Evolutionary conservation across 2,888 invertebrate genomes (phyloP).

Genomic region (Tetramorium bicarinatum): DNA sequence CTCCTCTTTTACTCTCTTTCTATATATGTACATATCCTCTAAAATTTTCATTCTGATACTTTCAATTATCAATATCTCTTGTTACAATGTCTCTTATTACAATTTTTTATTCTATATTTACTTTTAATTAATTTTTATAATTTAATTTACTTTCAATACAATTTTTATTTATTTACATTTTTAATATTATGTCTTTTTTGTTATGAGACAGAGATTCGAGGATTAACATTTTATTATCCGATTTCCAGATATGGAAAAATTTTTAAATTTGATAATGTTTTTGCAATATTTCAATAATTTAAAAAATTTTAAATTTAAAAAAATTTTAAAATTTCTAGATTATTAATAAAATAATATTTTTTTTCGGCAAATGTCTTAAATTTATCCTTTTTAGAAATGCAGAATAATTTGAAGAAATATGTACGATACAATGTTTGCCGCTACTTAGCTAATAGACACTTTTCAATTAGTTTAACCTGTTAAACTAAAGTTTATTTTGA

Average conservation of each 20-base stretch:
- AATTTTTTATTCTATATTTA: neutral
- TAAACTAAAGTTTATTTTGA: constrained; percentile 21
- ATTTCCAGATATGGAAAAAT: neutral
- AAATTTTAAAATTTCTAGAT: neutral
- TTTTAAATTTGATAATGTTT: neutral
- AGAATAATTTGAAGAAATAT: neutral
- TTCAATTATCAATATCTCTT: neutral
- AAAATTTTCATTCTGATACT: constrained; percentile 18
- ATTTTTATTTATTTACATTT: neutral
- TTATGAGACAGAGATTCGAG: neutral
- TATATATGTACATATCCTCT: neutral
- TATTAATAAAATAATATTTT: neutral
- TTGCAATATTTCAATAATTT: neutral
- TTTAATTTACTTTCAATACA: neutral
- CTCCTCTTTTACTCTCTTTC: neutral
- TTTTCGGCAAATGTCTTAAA: neutral
- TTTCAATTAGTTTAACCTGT: constrained; percentile 1
- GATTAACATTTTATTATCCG: neutral
- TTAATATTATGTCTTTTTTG: neutral
- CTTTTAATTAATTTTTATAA: neutral
- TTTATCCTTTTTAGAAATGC: neutral
- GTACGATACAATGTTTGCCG: neutral
- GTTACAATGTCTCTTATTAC: neutral
- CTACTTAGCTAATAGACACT: neutral
- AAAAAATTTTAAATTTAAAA: too few relatives aligned